Base-by-base conservation (phyloP, 2,113 vertebrate genomes). In the Anolis sagrei region DNA sequence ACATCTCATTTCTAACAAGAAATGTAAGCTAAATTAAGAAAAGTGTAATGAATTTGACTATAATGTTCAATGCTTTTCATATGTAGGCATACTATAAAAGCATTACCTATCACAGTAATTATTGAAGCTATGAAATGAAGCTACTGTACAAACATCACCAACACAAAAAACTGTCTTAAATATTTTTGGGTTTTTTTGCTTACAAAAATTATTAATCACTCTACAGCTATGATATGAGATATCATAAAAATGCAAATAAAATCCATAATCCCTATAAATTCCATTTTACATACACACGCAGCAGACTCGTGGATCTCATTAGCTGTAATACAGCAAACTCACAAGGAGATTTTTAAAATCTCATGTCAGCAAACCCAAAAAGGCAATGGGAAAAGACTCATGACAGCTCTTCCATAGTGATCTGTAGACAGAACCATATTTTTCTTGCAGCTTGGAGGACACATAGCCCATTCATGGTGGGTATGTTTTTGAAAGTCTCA, bases 401-500 rank as follows among this genome's bases (percentile, higher is more conserved):
- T 85, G 80, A 80, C 88, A 79, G 36, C 77, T 51, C 23, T 74
- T 62, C 0, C 51, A 8, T 5, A 32, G 66, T 82, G 81, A 78
- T 51, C 87, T 91, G 89, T 91, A 82, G 89, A 90, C 87, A 89
- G 89, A 48, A 84, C 76, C 83, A 80, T 82, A 82, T 44, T 69
- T 62, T 85, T 85, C 88, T 83, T 86, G 75, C 39, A 77, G 86
- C 51, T 91, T 85, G 32, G 81, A 85, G 86, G 85, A 86, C 81
- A 69, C 61, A 51, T 86, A 90, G 66, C 87, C 89, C 90, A 64
- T 92, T 93, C 89, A 79, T 78, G 77, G 90, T 90, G 85, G 90
- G 82, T 70, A 93, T 89, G 76, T 87, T 93, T 93, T 86, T 84
- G 88, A 91, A 92, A 91, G 88, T 49, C 82, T 88, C 78, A 91